A percentile compares a stretch with the other conserved stretches of the same genome.
phyloP scores from a whole-genome alignment of 2,797 vertebrate genomes.

The Urophycis tenuis region DNA sequence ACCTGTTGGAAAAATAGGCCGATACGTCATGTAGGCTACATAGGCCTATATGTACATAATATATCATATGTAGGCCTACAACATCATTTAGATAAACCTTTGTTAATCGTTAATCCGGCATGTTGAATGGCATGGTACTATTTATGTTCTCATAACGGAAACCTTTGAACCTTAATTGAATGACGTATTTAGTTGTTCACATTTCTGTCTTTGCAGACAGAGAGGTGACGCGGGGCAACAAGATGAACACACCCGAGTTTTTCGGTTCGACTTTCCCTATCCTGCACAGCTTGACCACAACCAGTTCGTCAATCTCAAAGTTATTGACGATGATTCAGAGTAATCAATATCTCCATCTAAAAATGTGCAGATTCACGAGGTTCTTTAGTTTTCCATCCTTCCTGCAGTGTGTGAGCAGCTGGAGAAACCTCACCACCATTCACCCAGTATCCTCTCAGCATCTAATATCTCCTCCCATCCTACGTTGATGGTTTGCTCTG shows the following conservation, averaged over 20 bases:
- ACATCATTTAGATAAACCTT: no score
- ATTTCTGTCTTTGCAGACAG: not conserved
- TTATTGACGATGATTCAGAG: not conserved
- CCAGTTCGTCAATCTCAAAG: not conserved
- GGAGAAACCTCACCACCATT: not conserved
- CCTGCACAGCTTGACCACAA: not conserved
- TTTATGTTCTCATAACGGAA: not conserved
- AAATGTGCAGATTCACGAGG: not conserved
- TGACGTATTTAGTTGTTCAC: not conserved
- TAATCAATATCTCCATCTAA: not conserved
- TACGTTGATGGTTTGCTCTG: not conserved
- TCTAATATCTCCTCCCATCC: no score
- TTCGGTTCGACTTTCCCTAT: not conserved
- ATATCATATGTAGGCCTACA: no score
- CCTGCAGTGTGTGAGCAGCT: not conserved
- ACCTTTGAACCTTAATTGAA: not conserved
- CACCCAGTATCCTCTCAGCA: not conserved
- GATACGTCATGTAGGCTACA: no score
- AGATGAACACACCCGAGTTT: no score
- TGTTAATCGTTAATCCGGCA: not conserved
- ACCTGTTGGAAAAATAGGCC: not conserved
- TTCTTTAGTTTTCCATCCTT: not conserved
- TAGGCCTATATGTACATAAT: no score
- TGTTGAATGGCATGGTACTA: not conserved
- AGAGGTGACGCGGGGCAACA: not conserved